Percentiles rank a stretch among this genome's conserved stretches.
These are phyloP conservation scores for Drepana arcuata DNA, from an alignment of 1,140 invertebrate species.

Conservation along the genomic window DNA sequence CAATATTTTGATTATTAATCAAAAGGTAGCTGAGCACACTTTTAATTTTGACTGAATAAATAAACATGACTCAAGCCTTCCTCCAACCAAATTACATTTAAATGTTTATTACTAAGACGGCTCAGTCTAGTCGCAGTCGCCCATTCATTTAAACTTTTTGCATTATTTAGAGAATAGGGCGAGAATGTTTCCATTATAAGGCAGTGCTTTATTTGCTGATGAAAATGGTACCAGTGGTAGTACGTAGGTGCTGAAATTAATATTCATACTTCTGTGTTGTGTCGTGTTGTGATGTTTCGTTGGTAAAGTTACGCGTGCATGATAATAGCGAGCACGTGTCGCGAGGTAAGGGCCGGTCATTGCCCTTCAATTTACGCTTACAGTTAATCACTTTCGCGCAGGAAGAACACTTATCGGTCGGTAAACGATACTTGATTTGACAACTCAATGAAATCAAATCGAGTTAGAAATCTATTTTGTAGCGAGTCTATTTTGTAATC, in stretches of 20 bases:
- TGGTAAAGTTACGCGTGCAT: constrained; percentile 1
- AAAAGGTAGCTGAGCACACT: too few relatives aligned
- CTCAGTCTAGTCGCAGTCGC: constrained; percentile 23
- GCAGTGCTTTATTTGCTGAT: constrained; percentile 3
- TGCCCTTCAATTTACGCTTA: constrained; percentile 40
- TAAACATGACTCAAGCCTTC: too few relatives aligned
- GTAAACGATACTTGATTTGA: constrained; percentile 17
- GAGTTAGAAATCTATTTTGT: too few relatives aligned
- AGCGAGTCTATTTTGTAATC: too few relatives aligned
- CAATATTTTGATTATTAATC: too few relatives aligned
- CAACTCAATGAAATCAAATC: too few relatives aligned
- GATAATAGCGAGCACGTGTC: constrained; percentile 29
- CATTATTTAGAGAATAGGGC: constrained; percentile 23
- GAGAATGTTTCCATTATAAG: constrained; percentile 19
- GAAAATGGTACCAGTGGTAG: neutral
- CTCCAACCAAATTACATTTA: too few relatives aligned
- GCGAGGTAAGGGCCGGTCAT: constrained; percentile 44
- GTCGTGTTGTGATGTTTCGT: too few relatives aligned
- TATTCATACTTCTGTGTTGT: too few relatives aligned
- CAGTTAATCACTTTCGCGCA: constrained; percentile 57
- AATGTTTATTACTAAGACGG: constrained; percentile 21
- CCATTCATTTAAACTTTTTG: constrained; percentile 29
- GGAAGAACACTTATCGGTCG: constrained; percentile 26
- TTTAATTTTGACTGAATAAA: too few relatives aligned
- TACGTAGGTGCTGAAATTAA: too few relatives aligned